A percentile compares a stretch with the other conserved stretches of the same genome.
phyloP scores from a whole-genome alignment of 2,113 vertebrate genomes.

The Oxyruncus cristatus region DNA sequence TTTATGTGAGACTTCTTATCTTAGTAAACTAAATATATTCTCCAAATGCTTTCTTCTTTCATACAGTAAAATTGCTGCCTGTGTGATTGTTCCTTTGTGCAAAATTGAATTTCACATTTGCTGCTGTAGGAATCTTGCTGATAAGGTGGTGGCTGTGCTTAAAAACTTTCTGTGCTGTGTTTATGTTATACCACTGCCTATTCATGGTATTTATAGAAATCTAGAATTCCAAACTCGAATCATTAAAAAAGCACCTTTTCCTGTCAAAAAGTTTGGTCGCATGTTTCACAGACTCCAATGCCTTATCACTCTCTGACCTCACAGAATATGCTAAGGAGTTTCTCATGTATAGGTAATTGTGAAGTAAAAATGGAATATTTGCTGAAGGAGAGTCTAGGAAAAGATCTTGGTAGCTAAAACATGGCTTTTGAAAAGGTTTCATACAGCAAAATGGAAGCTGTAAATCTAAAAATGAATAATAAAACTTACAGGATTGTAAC shows the following conservation, averaged over 20 bases:
- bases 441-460: neutral
- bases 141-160: neutral
- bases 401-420: neutral
- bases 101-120: neutral
- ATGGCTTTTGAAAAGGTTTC: neutral
- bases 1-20: slow-evolving; percentile 9
- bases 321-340: neutral
- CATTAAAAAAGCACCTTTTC: neutral
- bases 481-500: neutral
- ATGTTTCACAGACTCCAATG: neutral
- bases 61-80: neutral
- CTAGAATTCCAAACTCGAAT: neutral
- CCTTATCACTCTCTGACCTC: neutral
- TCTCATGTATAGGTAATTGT: neutral
- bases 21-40: neutral
- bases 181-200: neutral
- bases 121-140: neutral
- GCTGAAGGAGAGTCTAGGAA: neutral
- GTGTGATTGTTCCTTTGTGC: neutral
- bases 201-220: neutral
- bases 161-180: neutral
- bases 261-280: neutral
- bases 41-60: neutral
- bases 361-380: neutral
- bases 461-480: neutral